Percentiles rank a stretch among this genome's conserved stretches.
phyloP scores from a whole-genome alignment of 2,888 invertebrate species.

The Protula sp. region DNA sequence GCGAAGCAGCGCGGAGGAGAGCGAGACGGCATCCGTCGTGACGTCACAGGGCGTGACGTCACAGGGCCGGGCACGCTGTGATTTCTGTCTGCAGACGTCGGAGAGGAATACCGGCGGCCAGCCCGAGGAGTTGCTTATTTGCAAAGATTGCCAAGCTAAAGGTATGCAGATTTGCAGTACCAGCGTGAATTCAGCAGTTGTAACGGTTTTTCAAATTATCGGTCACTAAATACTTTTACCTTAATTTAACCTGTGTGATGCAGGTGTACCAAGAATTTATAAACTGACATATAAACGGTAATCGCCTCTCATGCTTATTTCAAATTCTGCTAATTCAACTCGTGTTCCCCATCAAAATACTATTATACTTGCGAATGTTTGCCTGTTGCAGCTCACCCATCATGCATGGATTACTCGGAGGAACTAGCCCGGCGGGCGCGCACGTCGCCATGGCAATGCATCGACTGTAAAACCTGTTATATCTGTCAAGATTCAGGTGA shows the following conservation, averaged over 20 bases:
- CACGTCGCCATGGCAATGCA: constrained; percentile 71
- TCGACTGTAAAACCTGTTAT: constrained; percentile 81
- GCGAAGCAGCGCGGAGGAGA: not conserved
- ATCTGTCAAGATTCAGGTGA: constrained; percentile 68
- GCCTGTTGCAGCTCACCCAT: constrained; percentile 57
- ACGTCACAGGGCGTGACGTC: not conserved
- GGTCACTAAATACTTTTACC: too few relatives aligned
- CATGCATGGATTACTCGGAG: constrained; percentile 57
- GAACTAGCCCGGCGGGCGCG: constrained; percentile 52
- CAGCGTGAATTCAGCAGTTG: too few relatives aligned
- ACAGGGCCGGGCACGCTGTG: constrained; percentile 32
- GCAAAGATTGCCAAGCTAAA: constrained; percentile 51
- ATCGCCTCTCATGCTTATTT: too few relatives aligned
- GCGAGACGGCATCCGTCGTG: not conserved
- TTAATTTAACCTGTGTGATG: too few relatives aligned
- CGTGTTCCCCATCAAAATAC: too few relatives aligned
- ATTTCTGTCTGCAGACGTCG: constrained; percentile 45
- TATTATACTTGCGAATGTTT: too few relatives aligned
- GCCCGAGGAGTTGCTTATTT: constrained; percentile 43
- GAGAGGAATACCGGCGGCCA: constrained; percentile 48
- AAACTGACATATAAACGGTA: too few relatives aligned
- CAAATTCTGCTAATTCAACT: too few relatives aligned
- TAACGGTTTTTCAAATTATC: too few relatives aligned
- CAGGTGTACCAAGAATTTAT: too few relatives aligned
- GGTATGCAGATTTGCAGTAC: too few relatives aligned